Evolutionary conservation across 1,140 invertebrate species (phyloP).

Genomic region (Hormaphis cornu): DNA sequence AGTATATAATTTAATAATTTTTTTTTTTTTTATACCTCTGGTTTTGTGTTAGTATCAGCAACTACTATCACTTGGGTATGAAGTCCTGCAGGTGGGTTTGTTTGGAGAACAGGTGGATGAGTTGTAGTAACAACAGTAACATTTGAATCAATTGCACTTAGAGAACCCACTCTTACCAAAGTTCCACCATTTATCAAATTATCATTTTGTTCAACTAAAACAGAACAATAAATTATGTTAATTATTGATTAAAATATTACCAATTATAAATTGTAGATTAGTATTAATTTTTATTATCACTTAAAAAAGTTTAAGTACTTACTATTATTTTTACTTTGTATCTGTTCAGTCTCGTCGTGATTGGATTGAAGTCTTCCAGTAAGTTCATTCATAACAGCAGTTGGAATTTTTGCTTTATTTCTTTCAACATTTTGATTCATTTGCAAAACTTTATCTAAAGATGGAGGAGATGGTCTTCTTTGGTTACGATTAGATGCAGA

Average conservation of each 20-base stretch:
- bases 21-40: conserved; percentile 43
- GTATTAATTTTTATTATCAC: background rate
- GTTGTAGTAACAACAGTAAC: conserved; percentile 64
- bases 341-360: conserved; percentile 7
- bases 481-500: conserved; percentile 39
- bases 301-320: background rate
- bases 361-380: background rate
- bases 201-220: conserved; percentile 18
- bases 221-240: background rate
- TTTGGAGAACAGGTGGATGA: conserved; percentile 60
- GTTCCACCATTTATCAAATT: conserved; percentile 22
- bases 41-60: conserved; percentile 63
- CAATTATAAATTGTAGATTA: background rate
- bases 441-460: conserved; percentile 35
- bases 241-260: background rate
- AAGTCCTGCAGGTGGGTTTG: conserved; percentile 36
- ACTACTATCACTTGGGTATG: conserved; percentile 62
- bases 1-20: background rate
- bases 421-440: conserved; percentile 29
- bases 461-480: conserved; percentile 38
- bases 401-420: conserved; percentile 6
- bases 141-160: conserved; percentile 38
- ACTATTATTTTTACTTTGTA: background rate
- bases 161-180: conserved; percentile 21
- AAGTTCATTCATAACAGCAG: conserved; percentile 1